Conservation (phyloP, 2,888 invertebrate genomes). For the Limnephilus marmoratus region DNA sequence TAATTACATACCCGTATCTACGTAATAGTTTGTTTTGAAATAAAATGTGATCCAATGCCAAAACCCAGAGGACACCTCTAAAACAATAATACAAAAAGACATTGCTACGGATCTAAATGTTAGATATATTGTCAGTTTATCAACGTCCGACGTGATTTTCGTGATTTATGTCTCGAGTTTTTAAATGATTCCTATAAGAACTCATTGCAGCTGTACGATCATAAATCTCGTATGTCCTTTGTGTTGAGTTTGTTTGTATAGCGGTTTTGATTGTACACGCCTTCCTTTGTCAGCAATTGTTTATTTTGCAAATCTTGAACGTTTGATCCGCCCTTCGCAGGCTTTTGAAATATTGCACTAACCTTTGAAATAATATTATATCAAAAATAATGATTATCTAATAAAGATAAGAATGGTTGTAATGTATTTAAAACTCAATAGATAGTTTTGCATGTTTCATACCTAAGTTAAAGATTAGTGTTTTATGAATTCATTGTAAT, state of each 20-base stretch:
- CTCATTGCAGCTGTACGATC: slow-evolving; percentile 9
- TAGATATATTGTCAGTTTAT: neutral
- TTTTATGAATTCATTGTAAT: too few species aligned
- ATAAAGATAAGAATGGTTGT: neutral
- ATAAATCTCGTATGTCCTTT: neutral
- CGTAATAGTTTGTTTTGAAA: neutral
- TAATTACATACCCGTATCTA: neutral
- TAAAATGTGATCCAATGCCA: neutral
- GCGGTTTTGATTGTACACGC: neutral
- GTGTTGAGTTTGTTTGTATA: neutral
- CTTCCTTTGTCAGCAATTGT: slow-evolving; percentile 21
- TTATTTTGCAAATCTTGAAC: slow-evolving; percentile 23
- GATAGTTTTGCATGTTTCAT: too few species aligned
- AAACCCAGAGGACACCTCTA: neutral
- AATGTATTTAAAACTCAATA: too few species aligned
- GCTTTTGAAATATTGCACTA: neutral
- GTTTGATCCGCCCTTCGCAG: slow-evolving; percentile 14
- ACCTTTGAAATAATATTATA: neutral
- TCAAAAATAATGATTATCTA: neutral
- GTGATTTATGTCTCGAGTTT: neutral
- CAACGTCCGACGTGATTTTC: neutral
- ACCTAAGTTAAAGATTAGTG: too few species aligned
- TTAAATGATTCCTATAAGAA: neutral
- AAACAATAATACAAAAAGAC: neutral
- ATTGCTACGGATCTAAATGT: neutral